phyloP scores from a whole-genome alignment of 2,888 invertebrate genomes.

The Hemistola chrysoprasaria region DNA sequence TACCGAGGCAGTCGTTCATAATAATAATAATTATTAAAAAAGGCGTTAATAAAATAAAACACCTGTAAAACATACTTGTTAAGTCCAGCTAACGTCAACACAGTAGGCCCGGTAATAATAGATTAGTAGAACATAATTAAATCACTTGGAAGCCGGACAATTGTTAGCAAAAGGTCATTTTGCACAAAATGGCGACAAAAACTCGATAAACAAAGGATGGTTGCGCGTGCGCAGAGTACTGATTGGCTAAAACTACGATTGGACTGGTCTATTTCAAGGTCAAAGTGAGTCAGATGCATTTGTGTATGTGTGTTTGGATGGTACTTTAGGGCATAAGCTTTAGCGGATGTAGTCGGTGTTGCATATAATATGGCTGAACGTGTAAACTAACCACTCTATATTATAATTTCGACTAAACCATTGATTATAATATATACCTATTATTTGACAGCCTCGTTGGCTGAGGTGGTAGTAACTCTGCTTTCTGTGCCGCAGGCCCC shows the following conservation, averaged over 20 bases:
- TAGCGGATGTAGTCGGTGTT: slow-evolving; percentile 31
- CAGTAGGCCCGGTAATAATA: slow-evolving; percentile 14
- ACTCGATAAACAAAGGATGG: slow-evolving; percentile 63
- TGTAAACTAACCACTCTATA: too few relatives aligned
- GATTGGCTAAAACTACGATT: slow-evolving; percentile 78
- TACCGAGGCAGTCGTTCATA: too few relatives aligned
- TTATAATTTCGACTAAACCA: too few relatives aligned
- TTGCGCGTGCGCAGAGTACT: slow-evolving; percentile 59
- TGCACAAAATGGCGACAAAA: slow-evolving; percentile 53
- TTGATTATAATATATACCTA: too few relatives aligned
- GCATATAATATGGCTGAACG: too few relatives aligned
- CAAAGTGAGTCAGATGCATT: slow-evolving; percentile 65
- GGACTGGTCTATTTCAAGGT: slow-evolving; percentile 75
- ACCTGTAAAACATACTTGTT: slow-evolving; percentile 7
- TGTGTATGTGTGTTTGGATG: slow-evolving; percentile 54
- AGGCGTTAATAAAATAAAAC: too few relatives aligned
- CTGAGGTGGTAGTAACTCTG: too few relatives aligned
- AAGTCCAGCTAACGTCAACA: slow-evolving; percentile 11
- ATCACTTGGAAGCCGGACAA: slow-evolving; percentile 13
- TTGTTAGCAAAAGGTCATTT: slow-evolving; percentile 42
- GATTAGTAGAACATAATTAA: slow-evolving; percentile 9
- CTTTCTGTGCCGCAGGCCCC: too few relatives aligned
- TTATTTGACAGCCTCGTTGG: too few relatives aligned
- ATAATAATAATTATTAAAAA: too few relatives aligned
- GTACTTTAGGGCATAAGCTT: slow-evolving; percentile 32